These are phyloP conservation scores for Apolygus lucorum DNA, from an alignment of 1,140 invertebrate species.

Conservation along the genomic window DNA sequence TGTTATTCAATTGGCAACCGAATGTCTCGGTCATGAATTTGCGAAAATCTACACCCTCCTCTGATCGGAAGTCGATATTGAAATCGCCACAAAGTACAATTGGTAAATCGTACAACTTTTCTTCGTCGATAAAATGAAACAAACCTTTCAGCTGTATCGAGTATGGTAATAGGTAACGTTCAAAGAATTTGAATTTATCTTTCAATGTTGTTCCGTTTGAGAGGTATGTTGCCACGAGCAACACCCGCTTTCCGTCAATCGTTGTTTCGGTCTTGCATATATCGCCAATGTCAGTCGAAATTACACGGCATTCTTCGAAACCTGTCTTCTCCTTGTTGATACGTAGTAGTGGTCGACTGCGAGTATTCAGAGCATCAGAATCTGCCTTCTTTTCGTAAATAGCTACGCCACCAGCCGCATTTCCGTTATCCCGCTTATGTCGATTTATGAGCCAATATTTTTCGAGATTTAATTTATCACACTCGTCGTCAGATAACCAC, in stretches of 20 bases:
- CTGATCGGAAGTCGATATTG: slow-evolving; percentile 19
- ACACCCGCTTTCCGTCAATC: slow-evolving; percentile 21
- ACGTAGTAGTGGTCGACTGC: slow-evolving; percentile 10
- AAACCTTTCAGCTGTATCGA: slow-evolving; percentile 24
- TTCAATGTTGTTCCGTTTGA: slow-evolving; percentile 24
- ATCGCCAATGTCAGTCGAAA: slow-evolving; percentile 17
- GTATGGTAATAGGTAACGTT: slow-evolving; percentile 18
- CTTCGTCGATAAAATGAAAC: slow-evolving; percentile 17
- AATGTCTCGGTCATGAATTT: slow-evolving; percentile 19
- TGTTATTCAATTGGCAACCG: neutral
- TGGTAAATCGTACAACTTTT: slow-evolving; percentile 17
- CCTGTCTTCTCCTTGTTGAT: slow-evolving; percentile 19
- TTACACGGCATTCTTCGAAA: slow-evolving; percentile 18
- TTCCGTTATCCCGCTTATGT: neutral
- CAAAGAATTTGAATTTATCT: slow-evolving; percentile 21
- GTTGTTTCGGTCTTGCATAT: slow-evolving; percentile 17
- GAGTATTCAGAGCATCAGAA: neutral
- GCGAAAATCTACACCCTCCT: slow-evolving; percentile 1
- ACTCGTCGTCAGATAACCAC: neutral
- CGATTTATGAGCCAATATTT: neutral
- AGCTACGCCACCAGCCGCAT: neutral
- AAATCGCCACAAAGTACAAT: slow-evolving; percentile 22
- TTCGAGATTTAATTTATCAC: neutral
- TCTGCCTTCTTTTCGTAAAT: neutral
- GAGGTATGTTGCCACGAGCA: slow-evolving; percentile 19